Base-by-base conservation (phyloP, 1,140 invertebrate genomes). In the honey bee (Apis mellifera) region DNA sequence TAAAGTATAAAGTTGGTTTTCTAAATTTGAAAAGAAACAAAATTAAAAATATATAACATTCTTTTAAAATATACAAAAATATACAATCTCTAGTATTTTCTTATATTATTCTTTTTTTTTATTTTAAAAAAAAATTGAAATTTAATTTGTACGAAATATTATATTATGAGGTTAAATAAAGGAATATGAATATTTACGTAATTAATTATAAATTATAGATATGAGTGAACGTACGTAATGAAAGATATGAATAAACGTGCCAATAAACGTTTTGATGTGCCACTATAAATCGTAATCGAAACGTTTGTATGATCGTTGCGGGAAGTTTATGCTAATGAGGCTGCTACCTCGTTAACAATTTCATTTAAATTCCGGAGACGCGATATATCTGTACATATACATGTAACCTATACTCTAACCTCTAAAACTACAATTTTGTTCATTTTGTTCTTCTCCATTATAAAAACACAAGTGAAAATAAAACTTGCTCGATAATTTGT, bases 311-410 rank as follows among this genome's bases (percentile, higher is more conserved):
- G 59, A 75, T 55, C 42, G 19, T 55, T 17, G 13, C 7, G 60
- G 26, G 42, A 81, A 68, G 71, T 81, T 81, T 81, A 81, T 81
- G 78, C 54, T 81, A 81, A 81, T 59, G 62, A 81, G 54, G 42
- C 71, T 52, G 71, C 52, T 42, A 42, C 32, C 78, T 75, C 59
- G 78, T 81, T 81, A 81, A 81, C 78, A 81, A 68, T 81, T 81
- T 62, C 71, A 68, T 81, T 75, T 73, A 64, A 68, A 81, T 75
- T 50, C 54, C 23, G 50, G 15, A 21, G 60, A 73, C 13, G 48
- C 19, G 21, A 23, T 13, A 11, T 15, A 9, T 9, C 9, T 59
- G 9, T 19, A 21, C 12, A n/a, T 12, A 19, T 48, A 21, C 19
- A 17, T 17, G 23, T 23, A 17, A 42, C 32, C 32, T 42, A 42